Evolutionary conservation across 1,140 invertebrate species (phyloP).

Genomic region (Delia radicum): DNA sequence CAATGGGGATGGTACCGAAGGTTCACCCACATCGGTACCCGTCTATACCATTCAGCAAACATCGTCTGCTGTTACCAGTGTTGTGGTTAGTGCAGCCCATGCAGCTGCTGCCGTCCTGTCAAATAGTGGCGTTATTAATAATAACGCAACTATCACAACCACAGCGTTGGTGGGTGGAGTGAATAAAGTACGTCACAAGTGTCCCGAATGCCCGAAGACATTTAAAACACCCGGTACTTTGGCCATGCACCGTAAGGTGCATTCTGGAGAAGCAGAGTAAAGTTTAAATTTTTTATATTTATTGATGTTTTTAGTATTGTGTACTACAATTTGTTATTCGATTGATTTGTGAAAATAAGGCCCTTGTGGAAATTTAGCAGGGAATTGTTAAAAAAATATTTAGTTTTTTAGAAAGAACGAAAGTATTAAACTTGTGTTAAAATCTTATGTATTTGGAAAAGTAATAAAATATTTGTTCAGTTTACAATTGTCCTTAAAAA

Average conservation of each 20-base stretch:
- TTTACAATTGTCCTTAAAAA: too few relatives aligned
- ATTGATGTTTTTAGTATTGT: slow-evolving; percentile 2
- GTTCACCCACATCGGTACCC: slow-evolving; percentile 40
- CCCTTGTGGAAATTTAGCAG: too few relatives aligned
- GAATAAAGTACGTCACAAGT: slow-evolving; percentile 53
- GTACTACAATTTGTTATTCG: background rate
- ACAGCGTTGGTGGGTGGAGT: background rate
- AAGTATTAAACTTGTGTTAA: too few relatives aligned
- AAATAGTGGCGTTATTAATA: background rate
- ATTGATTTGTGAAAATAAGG: too few relatives aligned
- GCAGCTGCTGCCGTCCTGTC: slow-evolving; percentile 33
- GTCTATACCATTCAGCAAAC: slow-evolving; percentile 53
- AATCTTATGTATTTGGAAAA: too few relatives aligned
- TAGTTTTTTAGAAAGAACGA: too few relatives aligned
- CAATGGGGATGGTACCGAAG: slow-evolving; percentile 36
- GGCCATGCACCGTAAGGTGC: slow-evolving; percentile 53
- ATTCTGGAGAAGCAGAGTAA: slow-evolving; percentile 56
- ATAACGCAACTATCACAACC: slow-evolving; percentile 11
- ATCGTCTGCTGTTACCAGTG: slow-evolving; percentile 39
- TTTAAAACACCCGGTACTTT: slow-evolving; percentile 52
- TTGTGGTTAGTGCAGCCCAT: slow-evolving; percentile 41
- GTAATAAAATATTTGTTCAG: too few relatives aligned
- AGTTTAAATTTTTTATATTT: slow-evolving; percentile 17
- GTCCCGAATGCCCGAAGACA: slow-evolving; percentile 51
- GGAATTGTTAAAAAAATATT: too few relatives aligned